These are phyloP conservation scores for Philypnodon macrostomus DNA, from an alignment of 2,797 vertebrate genomes.

Conservation along the genomic window DNA sequence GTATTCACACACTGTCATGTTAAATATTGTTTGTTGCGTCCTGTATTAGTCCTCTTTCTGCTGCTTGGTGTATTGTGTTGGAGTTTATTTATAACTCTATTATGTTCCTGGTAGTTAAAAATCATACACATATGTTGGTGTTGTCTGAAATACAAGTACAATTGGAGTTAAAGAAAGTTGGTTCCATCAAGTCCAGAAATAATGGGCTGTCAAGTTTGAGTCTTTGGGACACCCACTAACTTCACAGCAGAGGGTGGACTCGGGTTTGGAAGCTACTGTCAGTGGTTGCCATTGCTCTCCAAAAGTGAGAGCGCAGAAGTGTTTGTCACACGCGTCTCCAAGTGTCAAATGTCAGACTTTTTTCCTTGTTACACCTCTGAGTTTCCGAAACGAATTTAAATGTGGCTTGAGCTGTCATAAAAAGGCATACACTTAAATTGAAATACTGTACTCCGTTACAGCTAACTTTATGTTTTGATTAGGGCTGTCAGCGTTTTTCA, in stretches of 20 bases:
- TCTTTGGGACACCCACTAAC: no score
- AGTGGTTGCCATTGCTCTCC: neutral
- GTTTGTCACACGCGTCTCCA: constrained; percentile 10
- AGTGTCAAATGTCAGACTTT: neutral
- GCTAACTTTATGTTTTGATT: no score
- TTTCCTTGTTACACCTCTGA: neutral
- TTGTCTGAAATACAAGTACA: no score
- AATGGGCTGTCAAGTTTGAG: no score
- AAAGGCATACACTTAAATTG: neutral
- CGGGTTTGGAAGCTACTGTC: neutral
- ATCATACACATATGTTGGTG: no score
- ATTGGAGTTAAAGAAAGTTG: no score
- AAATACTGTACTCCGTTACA: no score
- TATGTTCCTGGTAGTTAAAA: neutral
- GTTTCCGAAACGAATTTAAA: neutral
- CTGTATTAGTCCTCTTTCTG: neutral
- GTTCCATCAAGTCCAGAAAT: neutral
- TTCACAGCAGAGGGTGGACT: no score
- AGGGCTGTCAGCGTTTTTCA: no score
- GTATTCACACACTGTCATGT: neutral
- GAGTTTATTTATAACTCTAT: neutral
- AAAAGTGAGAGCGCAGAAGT: constrained; percentile 4
- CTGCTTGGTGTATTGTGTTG: neutral
- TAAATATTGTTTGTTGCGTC: constrained; percentile 1
- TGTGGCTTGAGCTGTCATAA: neutral